Base-by-base conservation (phyloP, 1,140 invertebrate genomes). In the Bombus cullumanus region DNA sequence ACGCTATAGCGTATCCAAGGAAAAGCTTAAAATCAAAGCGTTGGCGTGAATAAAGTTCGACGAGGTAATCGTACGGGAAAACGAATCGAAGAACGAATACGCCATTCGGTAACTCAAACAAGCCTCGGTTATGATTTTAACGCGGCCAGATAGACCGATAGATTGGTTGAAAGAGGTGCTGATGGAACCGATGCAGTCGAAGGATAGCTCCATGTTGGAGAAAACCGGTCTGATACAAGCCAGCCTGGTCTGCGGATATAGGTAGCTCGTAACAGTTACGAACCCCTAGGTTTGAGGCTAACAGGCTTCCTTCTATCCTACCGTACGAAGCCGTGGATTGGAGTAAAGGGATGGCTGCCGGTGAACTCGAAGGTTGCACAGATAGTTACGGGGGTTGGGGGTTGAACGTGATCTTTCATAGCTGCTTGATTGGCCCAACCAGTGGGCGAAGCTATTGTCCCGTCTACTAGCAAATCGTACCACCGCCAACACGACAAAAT, bases 361-460 rank as follows among this genome's bases (percentile, higher is more conserved):
- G 83, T 88, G 88, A 91, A 84, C 89, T 89, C 86, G 86, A 88
- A 88, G 88, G 91, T 88, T 88, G 89, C 86, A 86, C 86, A 83
- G 89, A 83, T 86, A 74, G 73, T 73, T 85, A 85, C 82, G 79
- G 83, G 91, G 90, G 86, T 86, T 89, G 83, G 91, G 91, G 91
- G 86, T 88, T 92, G 94, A 89, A 95, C 94, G 94, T 95, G 94
- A 95, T 95, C 94, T 95, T 95, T 95, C 94, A 95, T 94, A 92
- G 94, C 89, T 91, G 94, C 93, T 94, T 95, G 94, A 95, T 95
- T 95, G 94, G 91, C 91, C 89, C 86, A 72, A 74, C 59, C 75
- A 18, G 85, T 74, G 80, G 68, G 91, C 37, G 53, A 86, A 94
- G 90, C 82, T 94, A 93, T 94, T 94, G 92, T 93, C 92, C 88